Base-by-base conservation (phyloP, 2,797 vertebrate genomes). In the Chaetodon trifasciatus region DNA sequence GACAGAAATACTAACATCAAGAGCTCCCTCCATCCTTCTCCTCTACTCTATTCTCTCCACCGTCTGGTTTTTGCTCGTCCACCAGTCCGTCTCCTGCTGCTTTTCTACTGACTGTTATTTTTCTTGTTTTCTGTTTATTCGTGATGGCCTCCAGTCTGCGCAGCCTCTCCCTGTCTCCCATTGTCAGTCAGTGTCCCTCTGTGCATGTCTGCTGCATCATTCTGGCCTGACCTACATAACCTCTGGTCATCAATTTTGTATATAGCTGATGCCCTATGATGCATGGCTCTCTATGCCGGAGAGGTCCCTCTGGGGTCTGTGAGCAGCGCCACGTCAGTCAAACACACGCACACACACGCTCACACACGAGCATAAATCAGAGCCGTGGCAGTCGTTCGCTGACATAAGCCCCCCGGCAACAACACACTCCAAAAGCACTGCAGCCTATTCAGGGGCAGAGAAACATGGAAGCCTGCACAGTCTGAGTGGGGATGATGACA, bases 181-280 rank as follows among this genome's bases (percentile, higher is more conserved):
- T 82, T 84, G 78, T 84, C 76, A 35, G 62, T 77, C 70, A 47
- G 0, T 8, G 65, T 84, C 81, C 70, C 69, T 40, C 58, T 39
- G 50, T 82, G 58, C 58, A 50, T 70, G 76, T 88, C 78, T 83
- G 74, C 82, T 46, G 84, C 79, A 70, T 84, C 87, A 79, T 78
- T 81, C 75, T 35, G 75, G 44, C 10, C 76, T 91, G 93, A 92
- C 94, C 93, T 84, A 90, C 83, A 91, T 91, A 87, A 89, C 92
- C 90, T 76, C 70, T 44, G 75, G 70, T 89, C 87, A 92, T 93
- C 85, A 84, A 90, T 93, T 89, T 86, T 93, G 62, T 81, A 92
- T 87, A 78, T 66, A 58, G 76, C 65, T 70, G 82, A 88, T 88
- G 84, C 74, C 88, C 85, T 91, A 84, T 90, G 83, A 92, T 90